phyloP scores from a whole-genome alignment of 2,113 vertebrate genomes.

The Eleginops maclovinus region DNA sequence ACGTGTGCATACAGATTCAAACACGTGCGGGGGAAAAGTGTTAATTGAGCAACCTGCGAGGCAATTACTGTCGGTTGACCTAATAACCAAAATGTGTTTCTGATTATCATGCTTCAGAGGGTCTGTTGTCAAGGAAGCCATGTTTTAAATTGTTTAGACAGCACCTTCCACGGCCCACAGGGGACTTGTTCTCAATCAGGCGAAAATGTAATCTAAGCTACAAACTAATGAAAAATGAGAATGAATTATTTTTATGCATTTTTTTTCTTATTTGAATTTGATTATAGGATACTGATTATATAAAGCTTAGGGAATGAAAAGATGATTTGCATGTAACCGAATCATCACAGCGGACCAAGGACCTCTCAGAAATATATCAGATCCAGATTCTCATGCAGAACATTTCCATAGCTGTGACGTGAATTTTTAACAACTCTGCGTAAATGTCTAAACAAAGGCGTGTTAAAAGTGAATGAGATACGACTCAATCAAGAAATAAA shows the following conservation, averaged over 20 bases:
- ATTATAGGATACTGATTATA: constrained; percentile 58
- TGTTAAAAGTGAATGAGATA: constrained; percentile 77
- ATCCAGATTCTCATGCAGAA: constrained; percentile 53
- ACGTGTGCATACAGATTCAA: constrained; percentile 68
- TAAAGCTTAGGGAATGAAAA: constrained; percentile 37
- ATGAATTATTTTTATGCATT: constrained; percentile 31
- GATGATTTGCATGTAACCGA: constrained; percentile 54
- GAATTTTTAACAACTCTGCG: constrained; percentile 71
- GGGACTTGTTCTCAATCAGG: constrained; percentile 64
- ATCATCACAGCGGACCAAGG: constrained; percentile 19
- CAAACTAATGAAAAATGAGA: constrained; percentile 66
- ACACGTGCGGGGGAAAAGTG: constrained; percentile 56
- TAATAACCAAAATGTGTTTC: constrained; percentile 79
- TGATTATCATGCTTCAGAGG: constrained; percentile 74
- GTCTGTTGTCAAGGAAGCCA: constrained; percentile 67
- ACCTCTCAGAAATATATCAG: constrained; percentile 26
- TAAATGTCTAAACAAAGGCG: constrained; percentile 73
- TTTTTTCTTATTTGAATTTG: constrained; percentile 35
- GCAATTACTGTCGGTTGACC: constrained; percentile 78
- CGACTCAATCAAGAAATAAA: constrained; percentile 77
- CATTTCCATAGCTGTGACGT: constrained; percentile 55
- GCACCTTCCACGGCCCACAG: constrained; percentile 65
- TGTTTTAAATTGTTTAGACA: constrained; percentile 74
- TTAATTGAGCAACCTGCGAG: constrained; percentile 78
- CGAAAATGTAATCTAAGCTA: constrained; percentile 64